These are phyloP conservation scores for Enteromius trimaculatus DNA, from an alignment of 2,797 vertebrate genomes.

Conservation along the genomic window DNA sequence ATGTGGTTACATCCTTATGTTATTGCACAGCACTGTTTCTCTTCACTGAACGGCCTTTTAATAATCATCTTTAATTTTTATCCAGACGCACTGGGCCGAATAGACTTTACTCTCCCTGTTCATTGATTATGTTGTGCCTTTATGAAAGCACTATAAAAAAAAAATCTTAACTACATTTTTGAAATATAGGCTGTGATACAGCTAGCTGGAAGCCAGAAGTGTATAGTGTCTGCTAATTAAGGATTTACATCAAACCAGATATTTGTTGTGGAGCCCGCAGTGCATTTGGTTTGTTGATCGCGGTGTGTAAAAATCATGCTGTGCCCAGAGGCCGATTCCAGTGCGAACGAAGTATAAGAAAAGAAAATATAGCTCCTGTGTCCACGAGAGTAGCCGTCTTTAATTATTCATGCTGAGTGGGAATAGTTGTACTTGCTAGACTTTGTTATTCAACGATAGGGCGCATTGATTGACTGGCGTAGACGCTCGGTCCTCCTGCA, in stretches of 20 bases:
- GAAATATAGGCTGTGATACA: conserved; percentile 1
- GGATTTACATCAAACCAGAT: conserved; percentile 34
- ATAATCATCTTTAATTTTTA: conserved; percentile 31
- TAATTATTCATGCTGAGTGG: conserved; percentile 58
- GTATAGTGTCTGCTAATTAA: conserved; percentile 32
- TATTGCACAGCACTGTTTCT: neutral
- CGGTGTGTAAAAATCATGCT: neutral
- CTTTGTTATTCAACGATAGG: conserved; percentile 58
- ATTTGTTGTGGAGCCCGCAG: conserved; percentile 12
- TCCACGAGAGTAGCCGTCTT: conserved; percentile 26
- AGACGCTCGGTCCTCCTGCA: conserved; percentile 37
- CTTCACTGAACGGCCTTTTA: conserved; percentile 4
- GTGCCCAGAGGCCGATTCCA: conserved; percentile 16
- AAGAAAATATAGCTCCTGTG: conserved; percentile 16
- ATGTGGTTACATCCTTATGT: neutral
- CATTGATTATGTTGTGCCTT: conserved; percentile 25
- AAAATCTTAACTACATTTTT: conserved; percentile 25
- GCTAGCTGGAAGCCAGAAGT: conserved; percentile 27
- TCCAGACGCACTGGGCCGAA: neutral
- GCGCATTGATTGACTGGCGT: conserved; percentile 53
- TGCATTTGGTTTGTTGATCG: conserved; percentile 32
- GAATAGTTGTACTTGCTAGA: conserved; percentile 44
- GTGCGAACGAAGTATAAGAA: conserved; percentile 20
- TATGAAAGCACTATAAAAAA: conserved; percentile 15
- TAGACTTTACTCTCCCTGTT: conserved; percentile 4